Conservation (phyloP, 2,113 vertebrate species). For the Argyrosomus japonicus region DNA sequence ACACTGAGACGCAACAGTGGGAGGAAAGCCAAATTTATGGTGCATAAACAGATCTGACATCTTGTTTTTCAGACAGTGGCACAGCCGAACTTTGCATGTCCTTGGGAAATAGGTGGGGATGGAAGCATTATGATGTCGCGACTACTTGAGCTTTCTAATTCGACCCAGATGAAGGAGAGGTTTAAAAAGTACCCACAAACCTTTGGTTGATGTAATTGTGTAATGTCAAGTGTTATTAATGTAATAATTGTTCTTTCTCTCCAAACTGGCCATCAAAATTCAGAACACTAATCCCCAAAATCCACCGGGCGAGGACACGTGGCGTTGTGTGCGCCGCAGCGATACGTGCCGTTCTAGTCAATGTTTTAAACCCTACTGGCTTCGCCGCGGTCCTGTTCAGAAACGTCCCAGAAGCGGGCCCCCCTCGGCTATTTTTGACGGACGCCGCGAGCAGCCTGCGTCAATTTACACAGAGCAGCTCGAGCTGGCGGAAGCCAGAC, state of each 20-base stretch:
- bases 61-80: neutral
- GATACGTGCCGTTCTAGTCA: too few relatives aligned
- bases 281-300: neutral
- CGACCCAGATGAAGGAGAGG: neutral
- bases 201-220: neutral
- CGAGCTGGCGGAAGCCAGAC: too few relatives aligned
- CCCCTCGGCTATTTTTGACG: too few relatives aligned
- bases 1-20: neutral
- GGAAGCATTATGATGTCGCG: neutral
- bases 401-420: too few relatives aligned
- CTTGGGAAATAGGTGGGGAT: neutral
- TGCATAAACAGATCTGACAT: neutral
- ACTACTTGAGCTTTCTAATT: neutral
- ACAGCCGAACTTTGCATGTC: neutral
- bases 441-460: too few relatives aligned
- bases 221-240: too few relatives aligned
- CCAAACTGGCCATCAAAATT: neutral
- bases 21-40: neutral
- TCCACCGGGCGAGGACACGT: too few relatives aligned
- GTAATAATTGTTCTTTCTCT: neutral
- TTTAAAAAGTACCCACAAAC: neutral
- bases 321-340: too few relatives aligned
- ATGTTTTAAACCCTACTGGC: too few relatives aligned
- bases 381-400: too few relatives aligned
- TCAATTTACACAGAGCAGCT: too few relatives aligned